Conservation (phyloP, 2,888 invertebrate genomes). For the Yponomeuta cagnagella region DNA sequence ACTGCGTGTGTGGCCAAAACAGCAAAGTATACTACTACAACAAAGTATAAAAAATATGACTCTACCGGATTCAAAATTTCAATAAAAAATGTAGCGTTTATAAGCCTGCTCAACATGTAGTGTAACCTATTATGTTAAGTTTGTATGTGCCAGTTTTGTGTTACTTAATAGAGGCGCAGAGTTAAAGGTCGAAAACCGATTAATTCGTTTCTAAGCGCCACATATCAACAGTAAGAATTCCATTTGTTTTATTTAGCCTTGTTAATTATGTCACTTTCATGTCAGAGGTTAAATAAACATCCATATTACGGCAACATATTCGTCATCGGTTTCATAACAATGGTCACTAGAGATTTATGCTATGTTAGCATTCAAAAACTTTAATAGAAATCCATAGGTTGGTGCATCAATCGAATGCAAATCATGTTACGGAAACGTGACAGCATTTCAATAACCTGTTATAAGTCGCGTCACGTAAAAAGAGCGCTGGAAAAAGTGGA, state of each 20-base stretch:
- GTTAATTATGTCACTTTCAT: neutral
- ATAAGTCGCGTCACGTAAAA: too few relatives aligned
- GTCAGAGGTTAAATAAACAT: neutral
- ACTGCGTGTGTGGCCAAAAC: too few relatives aligned
- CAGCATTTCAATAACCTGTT: conserved; percentile 38
- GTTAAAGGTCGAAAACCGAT: conserved; percentile 49
- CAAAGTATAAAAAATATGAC: too few relatives aligned
- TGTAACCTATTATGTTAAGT: too few relatives aligned
- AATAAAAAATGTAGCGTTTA: too few relatives aligned
- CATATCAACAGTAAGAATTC: neutral
- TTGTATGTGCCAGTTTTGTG: neutral
- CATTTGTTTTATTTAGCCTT: neutral
- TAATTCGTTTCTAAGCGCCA: conserved; percentile 39
- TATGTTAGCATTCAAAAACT: too few relatives aligned
- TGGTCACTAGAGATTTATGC: neutral
- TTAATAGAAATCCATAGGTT: conserved; percentile 1
- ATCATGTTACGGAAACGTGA: conserved; percentile 32
- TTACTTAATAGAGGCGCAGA: neutral
- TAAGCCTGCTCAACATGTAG: too few relatives aligned
- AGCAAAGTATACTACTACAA: too few relatives aligned
- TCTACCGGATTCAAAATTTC: too few relatives aligned
- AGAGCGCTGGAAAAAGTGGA: too few relatives aligned
- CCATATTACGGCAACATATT: neutral
- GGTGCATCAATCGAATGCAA: conserved; percentile 25
- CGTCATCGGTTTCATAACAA: neutral